Evolutionary conservation across 1,140 invertebrate species (phyloP).

Genomic region (Sweltsa coloradensis): DNA sequence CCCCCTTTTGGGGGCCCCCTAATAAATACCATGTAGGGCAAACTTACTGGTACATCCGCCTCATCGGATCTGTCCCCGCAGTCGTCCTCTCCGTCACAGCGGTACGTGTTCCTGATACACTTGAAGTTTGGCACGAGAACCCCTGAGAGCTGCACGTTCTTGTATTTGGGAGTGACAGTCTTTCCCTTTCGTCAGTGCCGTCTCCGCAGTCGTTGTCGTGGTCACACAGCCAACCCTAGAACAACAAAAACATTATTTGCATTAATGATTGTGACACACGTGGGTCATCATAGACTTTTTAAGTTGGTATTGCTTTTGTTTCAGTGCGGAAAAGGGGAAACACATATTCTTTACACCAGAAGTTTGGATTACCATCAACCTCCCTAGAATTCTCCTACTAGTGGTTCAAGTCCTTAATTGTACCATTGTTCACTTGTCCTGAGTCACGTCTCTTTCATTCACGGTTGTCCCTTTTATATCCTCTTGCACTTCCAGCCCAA

Average conservation of each 20-base stretch:
- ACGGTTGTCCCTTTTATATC: too few species aligned
- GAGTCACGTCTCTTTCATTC: too few species aligned
- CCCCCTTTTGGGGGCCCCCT: too few species aligned
- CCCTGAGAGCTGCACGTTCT: slow-evolving; percentile 62
- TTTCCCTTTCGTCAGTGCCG: slow-evolving; percentile 83
- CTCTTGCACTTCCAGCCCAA: too few species aligned
- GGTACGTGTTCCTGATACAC: slow-evolving; percentile 75
- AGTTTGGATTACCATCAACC: neutral
- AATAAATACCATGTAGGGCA: too few species aligned
- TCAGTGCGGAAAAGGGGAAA: neutral
- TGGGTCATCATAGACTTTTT: neutral
- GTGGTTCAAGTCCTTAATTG: neutral
- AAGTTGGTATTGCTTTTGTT: slow-evolving; percentile 17
- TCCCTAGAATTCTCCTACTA: neutral
- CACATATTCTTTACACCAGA: neutral
- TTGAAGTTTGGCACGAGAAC: slow-evolving; percentile 93
- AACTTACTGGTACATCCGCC: slow-evolving; percentile 39
- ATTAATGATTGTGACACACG: neutral
- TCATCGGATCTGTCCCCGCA: slow-evolving; percentile 84
- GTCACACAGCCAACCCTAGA: slow-evolving; percentile 62
- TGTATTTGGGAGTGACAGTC: slow-evolving; percentile 74
- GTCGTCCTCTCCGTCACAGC: slow-evolving; percentile 84
- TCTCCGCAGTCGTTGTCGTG: slow-evolving; percentile 91
- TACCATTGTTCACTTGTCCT: neutral
- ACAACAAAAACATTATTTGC: slow-evolving; percentile 10